phyloP scores from a whole-genome alignment of 2,113 vertebrate species.

The Pygoscelis antarcticus region DNA sequence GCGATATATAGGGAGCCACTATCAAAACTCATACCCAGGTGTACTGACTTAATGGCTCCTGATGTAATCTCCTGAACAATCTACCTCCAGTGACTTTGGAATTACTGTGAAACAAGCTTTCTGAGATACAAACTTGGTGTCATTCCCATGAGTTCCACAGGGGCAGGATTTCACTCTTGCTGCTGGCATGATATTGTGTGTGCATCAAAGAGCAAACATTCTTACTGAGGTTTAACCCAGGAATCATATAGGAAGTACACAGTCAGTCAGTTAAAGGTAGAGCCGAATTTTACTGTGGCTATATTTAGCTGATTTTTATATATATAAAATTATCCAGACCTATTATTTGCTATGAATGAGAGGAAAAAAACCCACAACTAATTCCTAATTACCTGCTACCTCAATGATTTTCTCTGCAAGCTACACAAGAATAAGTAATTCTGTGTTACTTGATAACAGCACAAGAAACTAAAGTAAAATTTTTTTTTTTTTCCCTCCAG shows the following conservation, averaged over 20 bases:
- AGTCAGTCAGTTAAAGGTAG: neutral
- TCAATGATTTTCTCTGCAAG: neutral
- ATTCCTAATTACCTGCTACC: neutral
- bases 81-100: neutral
- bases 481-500: slow-evolving; percentile 29
- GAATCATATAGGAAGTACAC: neutral
- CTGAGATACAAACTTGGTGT: neutral
- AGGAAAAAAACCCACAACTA: neutral
- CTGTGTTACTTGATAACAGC: neutral
- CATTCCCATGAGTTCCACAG: neutral
- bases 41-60: neutral
- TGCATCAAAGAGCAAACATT: neutral
- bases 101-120: neutral
- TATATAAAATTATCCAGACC: neutral
- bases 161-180: neutral
- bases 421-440: neutral
- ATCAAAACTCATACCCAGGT: neutral
- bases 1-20: neutral
- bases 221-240: neutral
- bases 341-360: neutral
- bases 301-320: neutral
- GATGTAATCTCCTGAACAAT: neutral
- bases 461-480: neutral
- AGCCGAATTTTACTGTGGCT: neutral
- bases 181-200: neutral